Conservation (phyloP, 2,888 invertebrate genomes). For the Tiphia femorata region DNA sequence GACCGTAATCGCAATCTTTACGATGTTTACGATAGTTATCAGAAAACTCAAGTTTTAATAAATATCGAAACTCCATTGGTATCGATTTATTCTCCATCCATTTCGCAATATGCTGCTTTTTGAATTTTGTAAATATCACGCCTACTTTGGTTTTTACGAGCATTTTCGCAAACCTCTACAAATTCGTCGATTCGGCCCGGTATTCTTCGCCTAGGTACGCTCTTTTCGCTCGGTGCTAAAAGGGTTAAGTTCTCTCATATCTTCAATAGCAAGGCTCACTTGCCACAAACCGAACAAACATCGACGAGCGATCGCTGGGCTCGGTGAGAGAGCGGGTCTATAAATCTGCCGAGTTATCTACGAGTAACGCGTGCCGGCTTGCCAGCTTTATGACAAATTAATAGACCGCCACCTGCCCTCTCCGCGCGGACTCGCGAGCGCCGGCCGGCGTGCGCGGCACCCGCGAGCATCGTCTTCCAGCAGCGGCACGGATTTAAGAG, state of each 20-base stretch:
- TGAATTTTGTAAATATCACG: background rate
- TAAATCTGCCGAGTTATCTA: constrained; percentile 27
- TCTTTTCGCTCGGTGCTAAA: constrained; percentile 4
- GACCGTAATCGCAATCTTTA: constrained; percentile 25
- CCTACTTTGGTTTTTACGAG: constrained; percentile 4
- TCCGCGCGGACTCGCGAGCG: constrained; percentile 6
- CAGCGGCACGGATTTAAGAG: constrained; percentile 26
- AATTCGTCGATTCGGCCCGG: constrained; percentile 4
- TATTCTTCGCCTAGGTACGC: background rate
- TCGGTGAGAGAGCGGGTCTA: constrained; percentile 19
- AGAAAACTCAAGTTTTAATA: constrained; percentile 21
- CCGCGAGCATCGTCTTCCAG: no score
- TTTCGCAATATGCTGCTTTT: constrained; percentile 20
- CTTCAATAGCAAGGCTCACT: constrained; percentile 14
- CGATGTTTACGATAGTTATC: constrained; percentile 21
- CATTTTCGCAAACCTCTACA: constrained; percentile 4
- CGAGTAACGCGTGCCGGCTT: constrained; percentile 12
- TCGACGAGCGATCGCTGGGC: constrained; percentile 1
- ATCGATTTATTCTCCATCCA: constrained; percentile 17
- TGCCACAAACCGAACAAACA: constrained; percentile 6
- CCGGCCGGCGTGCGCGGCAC: constrained; percentile 2
- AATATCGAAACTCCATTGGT: constrained; percentile 17
- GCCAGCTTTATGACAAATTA: constrained; percentile 38
- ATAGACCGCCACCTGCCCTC: constrained; percentile 30
- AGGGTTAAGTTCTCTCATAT: constrained; percentile 2